Evolutionary conservation across 2,888 invertebrate species (phyloP).

Genomic region (Erebia epiphron): DNA sequence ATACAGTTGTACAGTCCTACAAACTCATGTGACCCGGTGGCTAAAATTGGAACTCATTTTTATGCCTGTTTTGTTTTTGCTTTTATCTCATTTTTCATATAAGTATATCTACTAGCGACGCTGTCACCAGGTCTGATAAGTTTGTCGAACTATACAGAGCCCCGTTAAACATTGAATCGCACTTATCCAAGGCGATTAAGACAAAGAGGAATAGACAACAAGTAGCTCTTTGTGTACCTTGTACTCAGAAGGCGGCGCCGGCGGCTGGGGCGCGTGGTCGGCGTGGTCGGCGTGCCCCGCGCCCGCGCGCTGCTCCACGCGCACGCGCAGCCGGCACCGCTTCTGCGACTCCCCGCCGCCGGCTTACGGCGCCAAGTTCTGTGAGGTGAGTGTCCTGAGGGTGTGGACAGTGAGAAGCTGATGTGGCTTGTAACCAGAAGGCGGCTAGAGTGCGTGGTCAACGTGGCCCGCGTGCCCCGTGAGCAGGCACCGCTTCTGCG

Average conservation of each 20-base stretch:
- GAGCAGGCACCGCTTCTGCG: slow-evolving; percentile 93
- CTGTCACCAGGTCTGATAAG: too few relatives aligned
- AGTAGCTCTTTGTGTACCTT: slow-evolving; percentile 4
- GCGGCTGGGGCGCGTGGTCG: slow-evolving; percentile 91
- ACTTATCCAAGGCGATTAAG: slow-evolving; percentile 84
- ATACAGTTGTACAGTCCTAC: too few relatives aligned
- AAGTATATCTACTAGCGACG: too few relatives aligned
- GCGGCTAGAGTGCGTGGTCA: slow-evolving; percentile 90
- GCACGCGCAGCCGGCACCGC: slow-evolving; percentile 90
- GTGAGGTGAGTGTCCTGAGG: slow-evolving; percentile 90
- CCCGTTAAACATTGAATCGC: too few relatives aligned
- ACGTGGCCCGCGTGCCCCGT: slow-evolving; percentile 93
- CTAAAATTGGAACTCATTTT: too few relatives aligned
- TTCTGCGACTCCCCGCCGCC: slow-evolving; percentile 95
- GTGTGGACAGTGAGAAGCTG: background rate
- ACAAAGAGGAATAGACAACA: background rate
- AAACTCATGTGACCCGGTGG: too few relatives aligned
- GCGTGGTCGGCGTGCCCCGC: slow-evolving; percentile 93
- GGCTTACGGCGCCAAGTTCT: slow-evolving; percentile 93
- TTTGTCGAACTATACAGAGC: too few relatives aligned
- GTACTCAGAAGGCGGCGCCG: slow-evolving; percentile 87
- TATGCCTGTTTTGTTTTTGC: too few relatives aligned
- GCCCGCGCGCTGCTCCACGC: slow-evolving; percentile 82
- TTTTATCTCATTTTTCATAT: too few relatives aligned
- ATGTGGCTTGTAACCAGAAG: slow-evolving; percentile 46